A percentile compares a stretch with the other conserved stretches of the same genome.
phyloP scores from a whole-genome alignment of 2,113 vertebrate genomes.

The Syngnathus scovelli region DNA sequence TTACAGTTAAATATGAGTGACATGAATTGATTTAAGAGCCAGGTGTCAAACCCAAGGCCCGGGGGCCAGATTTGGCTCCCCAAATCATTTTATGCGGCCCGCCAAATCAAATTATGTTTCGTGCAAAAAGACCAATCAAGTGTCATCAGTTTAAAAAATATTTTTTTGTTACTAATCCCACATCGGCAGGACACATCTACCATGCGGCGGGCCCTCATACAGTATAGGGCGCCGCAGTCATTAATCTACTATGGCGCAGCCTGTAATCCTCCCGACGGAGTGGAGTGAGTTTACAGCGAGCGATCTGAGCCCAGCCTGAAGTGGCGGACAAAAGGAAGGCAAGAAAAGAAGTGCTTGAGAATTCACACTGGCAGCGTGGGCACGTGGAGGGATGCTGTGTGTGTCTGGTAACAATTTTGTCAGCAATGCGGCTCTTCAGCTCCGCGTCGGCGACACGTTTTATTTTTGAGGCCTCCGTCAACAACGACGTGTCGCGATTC shows the following conservation, averaged over 20 bases:
- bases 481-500: constrained; percentile 55
- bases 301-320: constrained; percentile 67
- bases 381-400: constrained; percentile 5
- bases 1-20: too few relatives aligned
- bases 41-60: too few relatives aligned
- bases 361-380: constrained; percentile 49
- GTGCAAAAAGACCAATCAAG: too few relatives aligned
- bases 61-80: too few relatives aligned
- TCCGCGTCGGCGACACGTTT: neutral
- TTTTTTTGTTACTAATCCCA: too few relatives aligned
- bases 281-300: constrained; percentile 57
- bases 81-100: too few relatives aligned
- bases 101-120: too few relatives aligned
- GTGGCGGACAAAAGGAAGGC: constrained; percentile 61
- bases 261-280: constrained; percentile 70
- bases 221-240: constrained; percentile 44
- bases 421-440: constrained; percentile 53
- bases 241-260: constrained; percentile 67
- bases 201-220: neutral
- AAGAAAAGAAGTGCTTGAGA: constrained; percentile 43
- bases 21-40: too few relatives aligned
- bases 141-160: too few relatives aligned
- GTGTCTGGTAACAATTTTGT: constrained; percentile 55
- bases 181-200: neutral
- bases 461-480: constrained; percentile 36